Evolutionary conservation across 2,797 vertebrate species (phyloP), one percentile per base, ranked within the genome.

Genomic region (Harpagifer antarcticus): DNA sequence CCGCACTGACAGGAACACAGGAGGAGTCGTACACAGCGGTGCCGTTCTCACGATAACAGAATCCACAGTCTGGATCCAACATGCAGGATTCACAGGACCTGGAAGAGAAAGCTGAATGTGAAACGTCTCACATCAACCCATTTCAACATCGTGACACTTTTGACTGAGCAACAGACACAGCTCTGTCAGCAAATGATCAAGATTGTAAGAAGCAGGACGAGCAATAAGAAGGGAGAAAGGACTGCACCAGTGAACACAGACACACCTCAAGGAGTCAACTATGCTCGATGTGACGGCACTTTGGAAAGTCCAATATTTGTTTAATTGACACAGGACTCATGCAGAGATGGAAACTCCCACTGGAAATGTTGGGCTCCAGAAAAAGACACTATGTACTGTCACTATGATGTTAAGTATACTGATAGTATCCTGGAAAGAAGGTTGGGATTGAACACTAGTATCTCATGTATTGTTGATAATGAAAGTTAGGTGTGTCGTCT

Each of bases 71-170:
- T 7, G 98, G 96, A 92, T 99, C 96, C 91, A 98, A 82, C 96
- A 99, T 99, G 85, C 98, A 99, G 47, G 81, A 76, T 20, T 98
- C 95, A 88, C 98, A 99, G 84, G 93, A 96, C 82, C 98, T 99
- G 78, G 2, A 49, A 58, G 49, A 43, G 9, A 61, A 42, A 86
- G 23, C 4, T 23, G n/a, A 61, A 54, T 1, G 27, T 64, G 0
- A 75, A 65, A 69, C 43, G 9, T 52, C 59, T 72, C 10, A 16
- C 10, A 19, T 19, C 45, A 1, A 37, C 48, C 8, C 19, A 16
- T 5, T 40, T 5, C 15, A 6, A 33, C 48, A 61, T 40, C 19
- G 20, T 7, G 40, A 13, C 19, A 27, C 33, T 20, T 12, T 33
- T 61, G 27, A 12, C 44, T 52, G 16, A 54, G 57, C 10, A 2